A percentile compares a stretch with the other conserved stretches of the same genome.
These are phyloP conservation scores for Leptogaster cylindrica DNA, from an alignment of 2,888 invertebrate species.

Conservation along the genomic window DNA sequence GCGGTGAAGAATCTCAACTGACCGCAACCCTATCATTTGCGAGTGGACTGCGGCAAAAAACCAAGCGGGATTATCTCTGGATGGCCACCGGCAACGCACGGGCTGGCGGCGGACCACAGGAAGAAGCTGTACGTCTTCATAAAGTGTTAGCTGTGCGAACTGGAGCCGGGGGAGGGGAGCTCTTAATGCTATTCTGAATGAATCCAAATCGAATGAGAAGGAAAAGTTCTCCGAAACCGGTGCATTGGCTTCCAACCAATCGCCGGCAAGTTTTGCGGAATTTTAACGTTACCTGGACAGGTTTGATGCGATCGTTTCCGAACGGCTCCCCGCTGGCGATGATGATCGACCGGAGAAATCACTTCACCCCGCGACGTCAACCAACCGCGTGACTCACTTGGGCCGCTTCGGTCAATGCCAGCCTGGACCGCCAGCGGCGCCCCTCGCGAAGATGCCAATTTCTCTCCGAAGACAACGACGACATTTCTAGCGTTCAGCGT, in stretches of 20 bases:
- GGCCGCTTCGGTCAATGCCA: background rate
- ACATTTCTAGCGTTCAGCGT: background rate
- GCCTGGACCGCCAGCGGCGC: background rate
- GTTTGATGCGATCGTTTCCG: background rate
- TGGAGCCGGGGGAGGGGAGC: background rate
- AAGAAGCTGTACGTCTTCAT: background rate
- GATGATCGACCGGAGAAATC: background rate
- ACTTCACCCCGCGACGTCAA: background rate
- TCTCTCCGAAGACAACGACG: background rate
- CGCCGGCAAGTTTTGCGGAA: background rate
- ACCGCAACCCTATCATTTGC: constrained; percentile 7
- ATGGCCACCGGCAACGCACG: too few species aligned
- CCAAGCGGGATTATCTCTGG: background rate
- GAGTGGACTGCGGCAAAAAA: background rate
- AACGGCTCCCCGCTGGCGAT: background rate
- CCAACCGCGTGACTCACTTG: background rate
- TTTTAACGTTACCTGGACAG: background rate
- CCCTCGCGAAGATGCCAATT: background rate
- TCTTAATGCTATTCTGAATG: background rate
- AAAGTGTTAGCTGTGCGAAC: background rate
- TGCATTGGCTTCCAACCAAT: background rate
- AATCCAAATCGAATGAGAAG: background rate
- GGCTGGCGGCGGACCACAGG: too few species aligned
- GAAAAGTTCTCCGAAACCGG: background rate
- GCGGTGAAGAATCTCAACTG: background rate